Evolutionary conservation across 2,797 vertebrate genomes (phyloP).

Genomic region (Chlorospingus semifuscus): DNA sequence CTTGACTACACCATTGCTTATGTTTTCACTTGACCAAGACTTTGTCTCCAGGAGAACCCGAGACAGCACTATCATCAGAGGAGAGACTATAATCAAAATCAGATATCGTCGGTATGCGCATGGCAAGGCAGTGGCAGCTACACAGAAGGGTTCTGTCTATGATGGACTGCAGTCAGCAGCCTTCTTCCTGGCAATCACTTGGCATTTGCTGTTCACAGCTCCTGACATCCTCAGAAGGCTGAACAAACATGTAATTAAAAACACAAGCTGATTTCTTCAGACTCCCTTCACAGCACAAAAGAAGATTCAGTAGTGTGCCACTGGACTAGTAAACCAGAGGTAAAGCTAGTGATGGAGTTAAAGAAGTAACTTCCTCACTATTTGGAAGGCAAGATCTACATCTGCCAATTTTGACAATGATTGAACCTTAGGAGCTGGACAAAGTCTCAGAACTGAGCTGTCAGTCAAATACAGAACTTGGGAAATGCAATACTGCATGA

Average conservation of each 20-base stretch:
- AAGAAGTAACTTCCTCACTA: not conserved
- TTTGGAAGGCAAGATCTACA: not conserved
- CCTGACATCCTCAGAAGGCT: constrained; percentile 33
- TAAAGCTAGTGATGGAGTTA: not conserved
- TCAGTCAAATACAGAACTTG: not conserved
- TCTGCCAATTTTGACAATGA: not conserved
- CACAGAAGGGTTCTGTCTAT: constrained; percentile 32
- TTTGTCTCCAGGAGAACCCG: constrained; percentile 12
- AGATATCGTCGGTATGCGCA: constrained; percentile 21
- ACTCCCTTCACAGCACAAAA: not conserved
- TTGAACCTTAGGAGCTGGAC: not conserved
- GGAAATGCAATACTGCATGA: not conserved
- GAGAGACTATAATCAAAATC: constrained; percentile 47
- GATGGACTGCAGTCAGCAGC: constrained; percentile 36
- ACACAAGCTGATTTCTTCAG: not conserved
- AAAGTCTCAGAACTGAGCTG: not conserved
- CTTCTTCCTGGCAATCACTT: constrained; percentile 49
- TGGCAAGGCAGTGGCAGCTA: constrained; percentile 28
- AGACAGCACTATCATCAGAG: constrained; percentile 17
- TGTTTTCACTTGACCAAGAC: constrained; percentile 26
- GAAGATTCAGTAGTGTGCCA: not conserved
- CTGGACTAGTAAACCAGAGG: not conserved
- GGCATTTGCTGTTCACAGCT: constrained; percentile 59
- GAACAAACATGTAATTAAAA: constrained; percentile 44
- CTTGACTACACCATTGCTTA: constrained; percentile 51